Percentiles rank a stretch among this genome's conserved stretches.
Conservation (phyloP, 2,888 invertebrate genomes). For the Pinctada fucata region DNA sequence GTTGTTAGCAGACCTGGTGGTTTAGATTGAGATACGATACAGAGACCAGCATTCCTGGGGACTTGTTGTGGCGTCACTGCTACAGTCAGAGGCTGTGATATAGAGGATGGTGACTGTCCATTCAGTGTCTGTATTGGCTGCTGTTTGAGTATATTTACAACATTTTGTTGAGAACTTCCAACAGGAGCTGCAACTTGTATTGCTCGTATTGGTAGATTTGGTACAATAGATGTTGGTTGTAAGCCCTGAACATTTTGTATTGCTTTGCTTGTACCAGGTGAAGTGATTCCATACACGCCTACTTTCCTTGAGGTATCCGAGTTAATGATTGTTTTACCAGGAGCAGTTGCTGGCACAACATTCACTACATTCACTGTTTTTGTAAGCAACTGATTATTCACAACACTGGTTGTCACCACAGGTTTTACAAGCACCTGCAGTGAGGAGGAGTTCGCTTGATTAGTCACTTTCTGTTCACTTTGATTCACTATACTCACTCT, state of each 20-base stretch:
- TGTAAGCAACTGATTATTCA: conserved; percentile 7
- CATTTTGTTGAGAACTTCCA: background rate
- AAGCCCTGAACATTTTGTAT: background rate
- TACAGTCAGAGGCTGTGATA: conserved; percentile 13
- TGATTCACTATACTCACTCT: background rate
- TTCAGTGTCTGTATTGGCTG: conserved; percentile 7
- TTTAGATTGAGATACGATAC: conserved; percentile 23
- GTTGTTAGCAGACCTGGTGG: background rate
- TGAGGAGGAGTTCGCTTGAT: background rate
- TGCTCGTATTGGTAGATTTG: background rate
- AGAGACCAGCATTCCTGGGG: conserved; percentile 11
- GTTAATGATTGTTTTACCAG: conserved; percentile 8
- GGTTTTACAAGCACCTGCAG: conserved; percentile 29
- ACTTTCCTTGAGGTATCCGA: conserved; percentile 6
- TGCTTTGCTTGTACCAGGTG: background rate
- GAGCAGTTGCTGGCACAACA: conserved; percentile 30
- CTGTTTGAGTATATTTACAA: conserved; percentile 5
- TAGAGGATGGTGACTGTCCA: background rate
- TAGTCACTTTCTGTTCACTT: background rate
- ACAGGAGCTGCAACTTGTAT: background rate
- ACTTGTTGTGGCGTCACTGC: conserved; percentile 22
- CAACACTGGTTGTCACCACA: conserved; percentile 12
- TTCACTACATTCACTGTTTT: conserved; percentile 38
- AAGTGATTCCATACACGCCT: background rate
- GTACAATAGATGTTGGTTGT: background rate